Conservation (phyloP, 2,113 vertebrate species). For the Mixornis gularis region DNA sequence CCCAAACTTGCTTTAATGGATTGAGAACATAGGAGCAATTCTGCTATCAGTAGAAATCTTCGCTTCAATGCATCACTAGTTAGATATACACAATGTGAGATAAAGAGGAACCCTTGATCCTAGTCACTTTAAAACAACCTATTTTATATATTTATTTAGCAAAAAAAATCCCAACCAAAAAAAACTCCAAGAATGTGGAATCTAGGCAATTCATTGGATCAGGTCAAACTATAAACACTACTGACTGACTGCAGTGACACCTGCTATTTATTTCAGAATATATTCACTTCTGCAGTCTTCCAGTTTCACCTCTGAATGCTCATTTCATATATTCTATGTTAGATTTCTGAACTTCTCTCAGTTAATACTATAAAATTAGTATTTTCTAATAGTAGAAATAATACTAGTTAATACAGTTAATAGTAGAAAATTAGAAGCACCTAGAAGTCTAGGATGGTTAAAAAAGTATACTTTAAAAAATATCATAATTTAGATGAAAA, state of each 20-base stretch:
- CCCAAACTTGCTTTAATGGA: background rate
- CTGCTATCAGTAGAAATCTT: background rate
- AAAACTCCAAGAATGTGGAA: background rate
- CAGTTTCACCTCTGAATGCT: background rate
- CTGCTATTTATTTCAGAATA: background rate
- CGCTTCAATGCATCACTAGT: background rate
- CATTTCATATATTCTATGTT: background rate
- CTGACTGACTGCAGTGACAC: background rate
- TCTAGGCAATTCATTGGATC: background rate
- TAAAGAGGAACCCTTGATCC: background rate
- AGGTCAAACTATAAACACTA: background rate
- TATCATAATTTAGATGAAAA: background rate
- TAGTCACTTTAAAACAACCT: background rate
- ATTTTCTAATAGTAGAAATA: too few relatives aligned
- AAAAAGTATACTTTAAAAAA: background rate
- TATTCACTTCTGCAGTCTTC: background rate
- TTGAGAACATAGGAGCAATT: background rate
- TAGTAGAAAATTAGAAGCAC: background rate
- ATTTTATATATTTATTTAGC: background rate
- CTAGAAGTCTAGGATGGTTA: background rate
- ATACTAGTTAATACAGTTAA: background rate
- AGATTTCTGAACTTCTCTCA: background rate
- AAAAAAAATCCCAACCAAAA: background rate
- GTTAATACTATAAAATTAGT: background rate
- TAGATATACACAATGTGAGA: background rate